Evolutionary conservation across 2,797 vertebrate genomes (phyloP), one percentile per base, ranked within the genome.

Genomic region (Nyctibius grandis): DNA sequence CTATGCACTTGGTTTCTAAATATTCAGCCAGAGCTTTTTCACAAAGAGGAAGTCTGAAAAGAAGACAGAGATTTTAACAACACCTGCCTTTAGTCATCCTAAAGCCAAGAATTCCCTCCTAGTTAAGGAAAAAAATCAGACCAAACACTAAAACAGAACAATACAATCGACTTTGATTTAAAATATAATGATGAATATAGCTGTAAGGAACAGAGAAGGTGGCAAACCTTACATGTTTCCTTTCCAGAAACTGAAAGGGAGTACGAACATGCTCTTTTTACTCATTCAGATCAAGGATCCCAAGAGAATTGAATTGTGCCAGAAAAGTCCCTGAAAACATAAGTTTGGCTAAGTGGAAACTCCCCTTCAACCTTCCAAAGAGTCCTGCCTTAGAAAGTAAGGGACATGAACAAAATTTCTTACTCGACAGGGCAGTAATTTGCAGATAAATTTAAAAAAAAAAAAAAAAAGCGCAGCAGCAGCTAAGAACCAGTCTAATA

Each of bases 21-120:
- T 98, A 98, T 74, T 97, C 97, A 40, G 97, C 47, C 20, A 98
- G 98, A 89, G 98, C 96, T 95, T 98, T 98, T 98, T 98, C 98
- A 97, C 98, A 99, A 80, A 98, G 76, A 22, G 96, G 91, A 53
- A 97, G 78, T 60, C 97, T 97, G 40, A 31, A 94, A 96, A 88
- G 13, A 67, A 22, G 14, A 50, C 25, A 80, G 48, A 74, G 15
- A 16, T 44, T 51, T 61, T 78, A 88, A 44, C 4, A 16, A 56
- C 11, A 26, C 0, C 0, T 73, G 18, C 3, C 15, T 80, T 76
- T 51, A 51, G 42, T 33, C 42, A 61, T 4, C n/a, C 42, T 42
- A 83, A 77, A 61, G 31, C 14, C 29, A 61, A 44, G 5, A 88
- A 79, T 42, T 57, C 11, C 21, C n/a, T 64, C 17, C 19, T 7